Evolutionary conservation across 1,140 invertebrate species (phyloP), one percentile per base, ranked within the genome.

Genomic region (Drosophila asahinai): DNA sequence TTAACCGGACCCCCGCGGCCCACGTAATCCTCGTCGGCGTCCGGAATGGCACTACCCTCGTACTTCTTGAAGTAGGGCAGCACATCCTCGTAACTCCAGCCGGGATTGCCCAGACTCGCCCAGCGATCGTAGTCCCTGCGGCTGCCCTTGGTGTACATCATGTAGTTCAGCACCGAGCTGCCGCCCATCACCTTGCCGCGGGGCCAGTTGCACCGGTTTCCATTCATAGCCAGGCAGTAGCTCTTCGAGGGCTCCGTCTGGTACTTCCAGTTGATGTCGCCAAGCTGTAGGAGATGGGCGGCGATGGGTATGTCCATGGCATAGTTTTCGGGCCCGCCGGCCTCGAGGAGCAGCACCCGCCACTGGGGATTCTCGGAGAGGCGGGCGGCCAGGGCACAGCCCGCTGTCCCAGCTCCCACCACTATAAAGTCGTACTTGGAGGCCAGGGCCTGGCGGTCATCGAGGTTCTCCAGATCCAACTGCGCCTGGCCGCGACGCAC

Each of bases 121-220:
- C 97, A 98, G 17, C 94, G 93, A 84, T 98, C 95, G 81, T 96
- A 98, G 87, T 98, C 97, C 14, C 83, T 80, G 4, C 95, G 93
- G 83, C 96, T 93, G 6, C 97, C 97, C 75, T 98, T 33, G 0
- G 97, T 97, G 77, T 98, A 98, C 45, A 98, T 97, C 98, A 99
- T 97, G 72, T 97, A 98, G 87, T 99, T 98, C 0, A 98, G 92
- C 0, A 97, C 96, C 59, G 96, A 97, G 1, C 96, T 97, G 0
- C 98, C 97, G 5, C 97, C 97, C 82, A 97, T 94, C 0, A 96
- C 96, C 91, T 97, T 97, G 2, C 96, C 96, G 55, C 96, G 93
- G 0, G 96, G 96, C 95, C 95, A 97, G 62, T 96, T 95, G 86
- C 97, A 95, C 40, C 93, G 93, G 62, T 94, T 93, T 19, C 93